Evolutionary conservation across 2,888 invertebrate genomes (phyloP).

Genomic region (Beris chalybata): DNA sequence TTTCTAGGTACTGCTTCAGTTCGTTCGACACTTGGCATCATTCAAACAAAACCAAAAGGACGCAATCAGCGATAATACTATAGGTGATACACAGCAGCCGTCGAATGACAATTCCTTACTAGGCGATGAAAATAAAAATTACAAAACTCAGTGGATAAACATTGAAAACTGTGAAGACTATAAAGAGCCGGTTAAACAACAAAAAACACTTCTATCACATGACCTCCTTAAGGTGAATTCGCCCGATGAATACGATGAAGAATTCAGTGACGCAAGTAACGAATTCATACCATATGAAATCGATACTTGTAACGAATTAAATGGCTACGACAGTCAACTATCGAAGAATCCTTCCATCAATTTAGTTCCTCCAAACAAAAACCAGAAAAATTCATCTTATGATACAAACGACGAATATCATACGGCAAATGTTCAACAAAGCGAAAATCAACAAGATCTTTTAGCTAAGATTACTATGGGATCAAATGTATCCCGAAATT

Average conservation of each 20-base stretch:
- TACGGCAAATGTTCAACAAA: too few relatives aligned
- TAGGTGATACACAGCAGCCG: background rate
- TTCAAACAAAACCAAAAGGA: slow-evolving; percentile 37
- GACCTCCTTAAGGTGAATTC: slow-evolving; percentile 13
- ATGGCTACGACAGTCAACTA: slow-evolving; percentile 7
- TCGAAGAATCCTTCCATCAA: slow-evolving; percentile 9
- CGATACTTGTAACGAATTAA: slow-evolving; percentile 6
- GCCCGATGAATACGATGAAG: slow-evolving; percentile 21
- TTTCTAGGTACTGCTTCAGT: slow-evolving; percentile 37
- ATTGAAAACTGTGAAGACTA: slow-evolving; percentile 24
- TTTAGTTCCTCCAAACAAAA: background rate
- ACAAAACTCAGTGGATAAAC: slow-evolving; percentile 14
- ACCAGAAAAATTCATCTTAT: background rate
- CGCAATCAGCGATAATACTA: slow-evolving; percentile 4
- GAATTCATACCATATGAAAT: slow-evolving; percentile 19
- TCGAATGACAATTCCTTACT: background rate
- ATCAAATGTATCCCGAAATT: slow-evolving; percentile 77
- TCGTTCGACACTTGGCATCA: slow-evolving; percentile 40
- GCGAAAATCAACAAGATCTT: background rate
- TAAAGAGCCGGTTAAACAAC: background rate
- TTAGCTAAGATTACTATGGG: slow-evolving; percentile 62
- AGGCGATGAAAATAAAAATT: slow-evolving; percentile 25
- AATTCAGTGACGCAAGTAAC: slow-evolving; percentile 19
- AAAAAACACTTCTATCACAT: slow-evolving; percentile 19
- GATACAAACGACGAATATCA: background rate